A percentile compares a stretch with the other conserved stretches of the same genome.
Evolutionary conservation across 2,888 invertebrate genomes (phyloP).

Genomic region (Hipparchia semele): DNA sequence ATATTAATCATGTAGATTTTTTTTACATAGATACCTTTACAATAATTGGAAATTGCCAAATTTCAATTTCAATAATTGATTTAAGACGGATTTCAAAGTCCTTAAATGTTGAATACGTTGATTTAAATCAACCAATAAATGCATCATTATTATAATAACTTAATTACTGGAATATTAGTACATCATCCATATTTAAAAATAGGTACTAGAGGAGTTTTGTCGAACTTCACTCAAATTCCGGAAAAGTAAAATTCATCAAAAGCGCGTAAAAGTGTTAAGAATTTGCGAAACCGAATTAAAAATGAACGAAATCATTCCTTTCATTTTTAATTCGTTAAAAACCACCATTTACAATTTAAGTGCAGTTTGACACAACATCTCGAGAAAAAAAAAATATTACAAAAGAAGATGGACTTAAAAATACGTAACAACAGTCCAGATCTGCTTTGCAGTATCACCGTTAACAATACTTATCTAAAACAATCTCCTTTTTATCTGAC

Average conservation of each 20-base stretch:
- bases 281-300: constrained; percentile 58
- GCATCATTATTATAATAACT: constrained; percentile 25
- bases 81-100: not conserved
- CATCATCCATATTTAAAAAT: constrained; percentile 28
- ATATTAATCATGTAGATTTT: not conserved
- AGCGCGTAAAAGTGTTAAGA: constrained; percentile 57
- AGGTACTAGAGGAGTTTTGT: constrained; percentile 58
- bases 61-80: constrained; percentile 5
- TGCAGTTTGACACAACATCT: constrained; percentile 83
- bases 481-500: constrained; percentile 77
- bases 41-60: not conserved
- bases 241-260: constrained; percentile 65
- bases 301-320: constrained; percentile 41
- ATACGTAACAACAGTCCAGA: constrained; percentile 79
- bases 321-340: constrained; percentile 53
- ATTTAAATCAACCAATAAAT: constrained; percentile 28
- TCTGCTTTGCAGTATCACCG: constrained; percentile 80
- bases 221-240: constrained; percentile 79
- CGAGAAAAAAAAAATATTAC: constrained; percentile 53
- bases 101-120: constrained; percentile 23
- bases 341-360: constrained; percentile 81
- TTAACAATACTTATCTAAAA: constrained; percentile 77
- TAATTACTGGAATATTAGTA: constrained; percentile 29
- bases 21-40: not conserved
- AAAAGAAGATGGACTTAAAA: constrained; percentile 75